A percentile compares a stretch with the other conserved stretches of the same genome.
Conservation (phyloP, 2,797 vertebrate genomes). For the Poliocrania exsul region DNA sequence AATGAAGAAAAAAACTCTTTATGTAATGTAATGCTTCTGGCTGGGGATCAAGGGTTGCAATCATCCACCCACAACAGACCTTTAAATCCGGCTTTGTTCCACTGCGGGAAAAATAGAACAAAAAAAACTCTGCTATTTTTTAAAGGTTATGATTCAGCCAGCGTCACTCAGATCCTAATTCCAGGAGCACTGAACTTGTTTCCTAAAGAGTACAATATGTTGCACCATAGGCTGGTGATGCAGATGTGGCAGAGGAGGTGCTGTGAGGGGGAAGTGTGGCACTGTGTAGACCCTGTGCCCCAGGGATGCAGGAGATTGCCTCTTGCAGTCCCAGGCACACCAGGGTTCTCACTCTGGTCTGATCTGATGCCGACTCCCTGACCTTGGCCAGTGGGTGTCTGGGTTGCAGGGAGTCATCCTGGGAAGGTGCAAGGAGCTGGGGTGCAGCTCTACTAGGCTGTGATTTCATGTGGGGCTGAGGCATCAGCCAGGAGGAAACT, state of each 20-base stretch:
- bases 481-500: accelerated
- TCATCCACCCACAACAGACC: constrained; percentile 76
- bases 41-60: constrained; percentile 75
- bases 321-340: accelerated
- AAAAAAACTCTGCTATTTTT: neutral
- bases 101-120: neutral
- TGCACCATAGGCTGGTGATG: neutral
- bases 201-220: constrained; percentile 20
- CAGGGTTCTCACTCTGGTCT: neutral
- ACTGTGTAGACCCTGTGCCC: accelerated
- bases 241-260: neutral
- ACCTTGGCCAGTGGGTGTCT: neutral
- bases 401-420: accelerated
- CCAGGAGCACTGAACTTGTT: neutral
- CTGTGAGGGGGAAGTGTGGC: neutral
- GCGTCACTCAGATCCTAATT: constrained; percentile 1
- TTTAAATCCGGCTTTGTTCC: constrained; percentile 70
- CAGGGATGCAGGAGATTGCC: neutral
- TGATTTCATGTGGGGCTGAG: accelerated
- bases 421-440: neutral
- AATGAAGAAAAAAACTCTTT: constrained; percentile 80
- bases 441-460: neutral
- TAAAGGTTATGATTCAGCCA: constrained; percentile 53
- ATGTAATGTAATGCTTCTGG: constrained; percentile 81
- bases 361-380: accelerated